These are phyloP conservation scores for Calliphora vomitoria DNA, from an alignment of 2,888 invertebrate species.

Conservation along the genomic window DNA sequence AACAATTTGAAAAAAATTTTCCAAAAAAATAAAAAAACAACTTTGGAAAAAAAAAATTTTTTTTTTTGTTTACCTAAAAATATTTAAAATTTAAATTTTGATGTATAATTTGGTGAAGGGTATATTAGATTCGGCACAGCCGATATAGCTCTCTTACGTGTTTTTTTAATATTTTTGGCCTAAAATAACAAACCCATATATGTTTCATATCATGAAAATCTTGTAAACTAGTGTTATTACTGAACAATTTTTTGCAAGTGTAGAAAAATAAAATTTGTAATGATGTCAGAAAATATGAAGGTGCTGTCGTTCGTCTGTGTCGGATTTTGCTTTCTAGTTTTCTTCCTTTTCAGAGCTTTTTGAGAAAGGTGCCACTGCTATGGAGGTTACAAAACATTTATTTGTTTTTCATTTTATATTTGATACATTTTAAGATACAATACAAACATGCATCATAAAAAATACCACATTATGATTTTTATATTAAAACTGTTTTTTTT, in stretches of 20 bases:
- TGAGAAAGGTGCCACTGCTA: no score
- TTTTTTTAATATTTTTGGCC: no score
- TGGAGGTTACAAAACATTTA: conserved; percentile 39
- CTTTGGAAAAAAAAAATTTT: no score
- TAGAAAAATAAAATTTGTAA: not conserved
- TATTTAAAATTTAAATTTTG: no score
- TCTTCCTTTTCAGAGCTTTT: not conserved
- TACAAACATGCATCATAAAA: not conserved
- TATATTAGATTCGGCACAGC: no score
- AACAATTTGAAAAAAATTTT: no score
- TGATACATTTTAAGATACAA: conserved; percentile 8
- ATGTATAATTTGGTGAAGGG: no score
- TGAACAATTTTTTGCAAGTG: not conserved
- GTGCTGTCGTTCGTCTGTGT: conserved; percentile 21
- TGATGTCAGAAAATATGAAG: conserved; percentile 13
- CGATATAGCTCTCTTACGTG: no score
- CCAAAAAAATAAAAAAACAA: no score
- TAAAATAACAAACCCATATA: no score
- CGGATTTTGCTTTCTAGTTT: conserved; percentile 7
- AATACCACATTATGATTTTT: not conserved
- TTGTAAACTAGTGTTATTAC: not conserved
- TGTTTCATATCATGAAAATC: not conserved
- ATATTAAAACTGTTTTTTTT: not conserved
- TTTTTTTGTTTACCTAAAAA: no score
- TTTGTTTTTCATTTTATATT: conserved; percentile 33